Evolutionary conservation across 2,888 invertebrate genomes (phyloP).

Genomic region (Omphaloscelis lunosa): DNA sequence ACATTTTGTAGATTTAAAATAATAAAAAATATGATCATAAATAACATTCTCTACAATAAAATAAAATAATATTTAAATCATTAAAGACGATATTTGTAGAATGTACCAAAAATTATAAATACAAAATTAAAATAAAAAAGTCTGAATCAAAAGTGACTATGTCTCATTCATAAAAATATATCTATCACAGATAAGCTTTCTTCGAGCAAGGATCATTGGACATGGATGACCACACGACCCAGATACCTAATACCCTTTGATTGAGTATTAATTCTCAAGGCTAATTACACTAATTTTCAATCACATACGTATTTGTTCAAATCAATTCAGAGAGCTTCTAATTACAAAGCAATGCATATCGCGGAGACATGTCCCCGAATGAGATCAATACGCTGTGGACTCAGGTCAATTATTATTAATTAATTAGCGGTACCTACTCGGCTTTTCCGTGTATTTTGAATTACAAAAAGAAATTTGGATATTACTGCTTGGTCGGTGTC

Average conservation of each 20-base stretch:
- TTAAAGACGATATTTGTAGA: too few species aligned
- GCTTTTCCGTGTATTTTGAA: too few species aligned
- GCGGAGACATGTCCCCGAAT: background rate
- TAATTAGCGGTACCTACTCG: background rate
- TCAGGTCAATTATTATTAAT: background rate
- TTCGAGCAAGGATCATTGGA: background rate
- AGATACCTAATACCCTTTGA: background rate
- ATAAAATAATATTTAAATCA: too few species aligned
- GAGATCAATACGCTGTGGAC: background rate
- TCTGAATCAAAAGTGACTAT: background rate
- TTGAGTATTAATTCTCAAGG: conserved; percentile 17
- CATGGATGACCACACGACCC: background rate
- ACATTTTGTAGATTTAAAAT: too few species aligned
- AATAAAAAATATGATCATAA: too few species aligned
- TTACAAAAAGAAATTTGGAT: too few species aligned
- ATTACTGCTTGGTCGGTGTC: too few species aligned
- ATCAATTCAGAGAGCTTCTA: conserved; percentile 11
- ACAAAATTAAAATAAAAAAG: too few species aligned
- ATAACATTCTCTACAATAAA: too few species aligned
- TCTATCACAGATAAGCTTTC: background rate
- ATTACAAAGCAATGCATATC: conserved; percentile 23
- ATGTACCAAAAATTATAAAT: too few species aligned
- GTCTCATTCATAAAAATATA: background rate
- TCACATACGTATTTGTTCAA: conserved; percentile 23
- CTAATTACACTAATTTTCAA: conserved; percentile 8